These are phyloP conservation scores for Halisarca cf. caerulea DNA, from an alignment of 37 sponge, comb jelly and placozoan species.

Conservation along the genomic window DNA sequence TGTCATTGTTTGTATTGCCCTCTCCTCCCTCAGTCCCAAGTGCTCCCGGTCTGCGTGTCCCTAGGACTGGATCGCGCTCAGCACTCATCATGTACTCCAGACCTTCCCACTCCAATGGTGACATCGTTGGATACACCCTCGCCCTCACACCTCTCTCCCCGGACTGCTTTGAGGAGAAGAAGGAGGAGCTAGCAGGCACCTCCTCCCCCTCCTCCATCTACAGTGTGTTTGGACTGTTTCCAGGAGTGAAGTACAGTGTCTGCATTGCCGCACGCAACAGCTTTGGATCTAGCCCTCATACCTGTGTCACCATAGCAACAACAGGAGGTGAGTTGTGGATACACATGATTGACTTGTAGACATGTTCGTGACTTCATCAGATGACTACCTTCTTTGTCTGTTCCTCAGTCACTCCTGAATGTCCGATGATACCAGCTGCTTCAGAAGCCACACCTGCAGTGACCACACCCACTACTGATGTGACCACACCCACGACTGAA, in stretches of 20 bases:
- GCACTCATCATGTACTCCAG: conserved; percentile 8
- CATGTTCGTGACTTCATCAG: too few relatives aligned
- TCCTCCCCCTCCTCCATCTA: neutral
- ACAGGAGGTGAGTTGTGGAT: neutral
- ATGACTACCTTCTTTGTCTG: too few relatives aligned
- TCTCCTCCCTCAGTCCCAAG: neutral
- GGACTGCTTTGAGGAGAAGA: neutral
- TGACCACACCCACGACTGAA: neutral
- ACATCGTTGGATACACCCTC: neutral
- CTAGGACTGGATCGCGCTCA: neutral
- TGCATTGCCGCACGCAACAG: conserved; percentile 19
- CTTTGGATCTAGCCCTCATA: neutral
- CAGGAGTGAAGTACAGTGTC: neutral
- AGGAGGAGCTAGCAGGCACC: neutral
- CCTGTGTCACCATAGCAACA: neutral
- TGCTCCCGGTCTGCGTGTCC: neutral
- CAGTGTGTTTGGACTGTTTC: neutral
- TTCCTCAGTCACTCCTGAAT: too few relatives aligned
- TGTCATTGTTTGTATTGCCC: too few relatives aligned
- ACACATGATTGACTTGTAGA: too few relatives aligned
- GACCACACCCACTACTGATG: neutral
- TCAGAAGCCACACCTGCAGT: too few relatives aligned
- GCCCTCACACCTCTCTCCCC: neutral
- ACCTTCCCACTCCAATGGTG: neutral
- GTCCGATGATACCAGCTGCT: too few relatives aligned